A percentile compares a stretch with the other conserved stretches of the same genome.
Evolutionary conservation across 2,888 invertebrate genomes (phyloP).

Genomic region (Aleiodes testaceus): DNA sequence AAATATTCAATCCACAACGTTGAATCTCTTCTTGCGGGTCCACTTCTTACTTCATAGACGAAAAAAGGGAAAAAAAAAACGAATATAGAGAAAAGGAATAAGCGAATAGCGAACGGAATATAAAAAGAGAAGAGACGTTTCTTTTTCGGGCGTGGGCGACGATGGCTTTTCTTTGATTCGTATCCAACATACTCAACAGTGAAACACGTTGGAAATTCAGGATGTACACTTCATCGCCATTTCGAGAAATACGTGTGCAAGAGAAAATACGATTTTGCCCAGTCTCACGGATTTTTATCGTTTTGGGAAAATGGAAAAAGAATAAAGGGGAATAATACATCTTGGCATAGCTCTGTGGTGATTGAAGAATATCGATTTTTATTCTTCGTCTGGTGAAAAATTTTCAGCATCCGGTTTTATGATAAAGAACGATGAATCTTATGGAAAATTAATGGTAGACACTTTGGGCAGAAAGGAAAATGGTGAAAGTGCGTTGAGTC

Average conservation of each 20-base stretch:
- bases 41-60: conserved; percentile 21
- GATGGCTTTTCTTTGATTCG: conserved; percentile 40
- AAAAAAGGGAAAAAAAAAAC: not conserved
- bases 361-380: conserved; percentile 30
- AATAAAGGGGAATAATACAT: conserved; percentile 2
- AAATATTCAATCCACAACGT: conserved; percentile 65
- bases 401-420: conserved; percentile 3
- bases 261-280: conserved; percentile 10
- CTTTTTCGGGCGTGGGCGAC: conserved; percentile 3
- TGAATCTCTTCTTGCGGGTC: conserved; percentile 33
- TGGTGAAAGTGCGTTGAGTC: not conserved
- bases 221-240: conserved; percentile 42
- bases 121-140: conserved; percentile 21
- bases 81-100: conserved; percentile 11
- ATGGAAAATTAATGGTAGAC: conserved; percentile 22
- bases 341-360: conserved; percentile 25
- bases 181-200: conserved; percentile 10
- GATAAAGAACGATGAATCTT: not conserved
- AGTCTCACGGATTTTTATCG: conserved; percentile 14
- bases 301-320: conserved; percentile 4
- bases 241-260: conserved; percentile 31
- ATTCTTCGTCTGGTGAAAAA: conserved; percentile 11
- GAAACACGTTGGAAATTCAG: conserved; percentile 33
- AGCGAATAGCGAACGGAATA: not conserved
- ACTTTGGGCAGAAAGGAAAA: not conserved